Conservation (phyloP, 2,797 vertebrate genomes). For the Vireo griseus region DNA sequence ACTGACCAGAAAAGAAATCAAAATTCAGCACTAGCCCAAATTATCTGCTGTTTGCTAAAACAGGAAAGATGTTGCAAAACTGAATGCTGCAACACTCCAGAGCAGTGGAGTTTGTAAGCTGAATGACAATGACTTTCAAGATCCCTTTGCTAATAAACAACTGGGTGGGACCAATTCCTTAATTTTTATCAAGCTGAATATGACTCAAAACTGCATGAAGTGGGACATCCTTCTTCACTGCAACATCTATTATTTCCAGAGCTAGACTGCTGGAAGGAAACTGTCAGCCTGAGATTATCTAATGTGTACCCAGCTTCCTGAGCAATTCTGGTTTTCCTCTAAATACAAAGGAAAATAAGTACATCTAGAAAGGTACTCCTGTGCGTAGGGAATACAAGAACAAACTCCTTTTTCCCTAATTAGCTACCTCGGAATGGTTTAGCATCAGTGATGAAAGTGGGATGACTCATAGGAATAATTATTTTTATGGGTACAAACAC, state of each 20-base stretch:
- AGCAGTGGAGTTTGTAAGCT: not conserved
- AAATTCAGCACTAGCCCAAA: constrained; percentile 14
- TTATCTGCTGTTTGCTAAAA: not conserved
- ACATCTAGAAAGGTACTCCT: not conserved
- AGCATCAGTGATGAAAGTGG: not conserved
- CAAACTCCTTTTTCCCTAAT: not conserved
- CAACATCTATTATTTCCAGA: not conserved
- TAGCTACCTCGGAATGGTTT: not conserved
- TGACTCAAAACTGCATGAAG: not conserved
- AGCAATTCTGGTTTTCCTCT: not conserved
- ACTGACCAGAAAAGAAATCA: not conserved
- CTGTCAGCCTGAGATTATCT: not conserved
- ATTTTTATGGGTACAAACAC: not conserved
- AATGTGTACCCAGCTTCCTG: not conserved
- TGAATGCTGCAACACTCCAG: not conserved
- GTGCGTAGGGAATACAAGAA: not conserved
- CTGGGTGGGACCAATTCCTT: not conserved
- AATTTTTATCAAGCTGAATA: not conserved
- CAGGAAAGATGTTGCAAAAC: not conserved
- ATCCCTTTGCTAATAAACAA: not conserved
- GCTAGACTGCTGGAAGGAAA: not conserved
- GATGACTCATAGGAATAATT: not conserved
- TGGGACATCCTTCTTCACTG: not conserved
- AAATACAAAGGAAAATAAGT: not conserved
- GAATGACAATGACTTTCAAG: not conserved